Conservation (phyloP, 2,888 invertebrate genomes). For the Yponomeuta sedellus region DNA sequence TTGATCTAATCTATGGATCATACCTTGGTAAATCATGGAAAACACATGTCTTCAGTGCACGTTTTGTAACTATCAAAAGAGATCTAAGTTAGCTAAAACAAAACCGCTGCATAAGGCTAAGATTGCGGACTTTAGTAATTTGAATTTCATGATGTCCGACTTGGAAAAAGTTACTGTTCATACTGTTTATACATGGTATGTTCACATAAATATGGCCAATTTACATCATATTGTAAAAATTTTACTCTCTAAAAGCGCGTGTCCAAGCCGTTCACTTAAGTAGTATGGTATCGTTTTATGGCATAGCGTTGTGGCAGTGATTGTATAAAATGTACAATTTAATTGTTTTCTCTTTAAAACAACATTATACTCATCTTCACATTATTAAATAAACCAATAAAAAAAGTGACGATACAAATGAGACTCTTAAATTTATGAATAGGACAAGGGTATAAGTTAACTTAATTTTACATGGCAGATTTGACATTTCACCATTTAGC, state of each 20-base stretch:
- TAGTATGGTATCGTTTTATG: conserved; percentile 26
- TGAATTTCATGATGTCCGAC: background rate
- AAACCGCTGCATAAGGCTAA: background rate
- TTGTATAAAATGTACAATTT: background rate
- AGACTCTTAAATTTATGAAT: too few relatives aligned
- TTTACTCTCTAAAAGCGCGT: conserved; percentile 50
- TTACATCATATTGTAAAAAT: conserved; percentile 45
- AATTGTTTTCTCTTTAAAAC: too few relatives aligned
- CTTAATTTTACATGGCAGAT: too few relatives aligned
- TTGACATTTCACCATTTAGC: too few relatives aligned
- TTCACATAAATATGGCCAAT: conserved; percentile 25
- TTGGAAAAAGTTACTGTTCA: background rate
- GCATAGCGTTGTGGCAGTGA: conserved; percentile 10
- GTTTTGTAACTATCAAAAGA: background rate
- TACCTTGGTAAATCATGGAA: conserved; percentile 1
- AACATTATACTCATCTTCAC: too few relatives aligned
- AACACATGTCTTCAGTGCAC: background rate
- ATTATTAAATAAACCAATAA: too few relatives aligned
- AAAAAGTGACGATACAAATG: too few relatives aligned
- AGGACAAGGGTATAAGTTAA: too few relatives aligned
- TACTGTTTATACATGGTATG: background rate
- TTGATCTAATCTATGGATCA: background rate
- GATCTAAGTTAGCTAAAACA: background rate
- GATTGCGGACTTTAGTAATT: background rate
- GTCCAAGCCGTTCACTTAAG: conserved; percentile 26